Evolutionary conservation across 2,113 vertebrate genomes (phyloP).

Genomic region (Elephantulus edwardii): DNA sequence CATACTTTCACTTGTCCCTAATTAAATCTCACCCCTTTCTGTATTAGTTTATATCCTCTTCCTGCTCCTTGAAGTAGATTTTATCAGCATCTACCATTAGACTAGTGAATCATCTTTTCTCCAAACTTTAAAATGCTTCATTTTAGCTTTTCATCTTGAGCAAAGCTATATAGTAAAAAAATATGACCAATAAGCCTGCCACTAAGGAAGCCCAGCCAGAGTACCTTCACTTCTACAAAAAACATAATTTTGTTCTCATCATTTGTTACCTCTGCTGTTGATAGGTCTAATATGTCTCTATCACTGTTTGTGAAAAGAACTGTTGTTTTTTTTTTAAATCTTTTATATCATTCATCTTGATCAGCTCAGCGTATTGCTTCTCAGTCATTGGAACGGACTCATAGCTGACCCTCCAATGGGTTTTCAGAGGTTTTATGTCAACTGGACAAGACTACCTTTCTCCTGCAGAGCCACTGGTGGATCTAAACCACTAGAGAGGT

Average conservation of each 20-base stretch:
- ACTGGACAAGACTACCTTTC: too few relatives aligned
- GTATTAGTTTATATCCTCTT: constrained; percentile 1
- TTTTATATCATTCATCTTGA: background rate
- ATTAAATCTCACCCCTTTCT: background rate
- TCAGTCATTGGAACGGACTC: too few relatives aligned
- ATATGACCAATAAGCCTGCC: background rate
- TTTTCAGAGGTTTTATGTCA: too few relatives aligned
- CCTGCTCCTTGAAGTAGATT: background rate
- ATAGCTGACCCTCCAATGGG: too few relatives aligned
- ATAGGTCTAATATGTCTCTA: background rate
- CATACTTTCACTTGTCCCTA: background rate
- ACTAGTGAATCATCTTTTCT: background rate
- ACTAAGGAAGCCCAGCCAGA: background rate
- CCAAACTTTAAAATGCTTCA: background rate
- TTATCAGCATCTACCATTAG: background rate
- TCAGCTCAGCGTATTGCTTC: too few relatives aligned
- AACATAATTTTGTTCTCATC: background rate
- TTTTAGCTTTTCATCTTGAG: constrained; percentile 13
- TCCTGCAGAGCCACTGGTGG: too few relatives aligned
- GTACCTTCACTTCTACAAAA: background rate
- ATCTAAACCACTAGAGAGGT: too few relatives aligned
- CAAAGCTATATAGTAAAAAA: background rate
- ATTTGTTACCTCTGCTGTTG: background rate
- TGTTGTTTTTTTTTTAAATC: constrained; percentile 20
- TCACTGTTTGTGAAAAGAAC: background rate